Evolutionary conservation across 2,797 vertebrate species (phyloP).

Genomic region (Pangasius macronema): DNA sequence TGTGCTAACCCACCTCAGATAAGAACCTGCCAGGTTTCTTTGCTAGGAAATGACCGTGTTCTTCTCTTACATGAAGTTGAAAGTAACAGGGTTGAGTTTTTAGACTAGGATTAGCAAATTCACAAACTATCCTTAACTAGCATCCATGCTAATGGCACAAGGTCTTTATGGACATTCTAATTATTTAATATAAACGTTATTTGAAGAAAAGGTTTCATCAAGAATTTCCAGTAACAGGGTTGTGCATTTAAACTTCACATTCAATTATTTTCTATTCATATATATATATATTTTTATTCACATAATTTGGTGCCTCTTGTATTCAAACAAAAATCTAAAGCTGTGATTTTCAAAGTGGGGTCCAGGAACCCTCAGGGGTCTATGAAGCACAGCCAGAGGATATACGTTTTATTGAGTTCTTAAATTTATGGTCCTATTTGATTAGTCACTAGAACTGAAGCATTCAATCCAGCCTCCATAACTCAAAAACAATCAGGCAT

Average conservation of each 20-base stretch:
- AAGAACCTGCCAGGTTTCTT: neutral
- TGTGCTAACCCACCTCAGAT: neutral
- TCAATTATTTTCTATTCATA: neutral
- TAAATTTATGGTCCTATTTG: neutral
- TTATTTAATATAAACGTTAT: neutral
- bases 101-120: neutral
- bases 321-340: neutral
- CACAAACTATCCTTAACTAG: neutral
- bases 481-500: neutral
- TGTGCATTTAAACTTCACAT: neutral
- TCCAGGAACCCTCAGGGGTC: neutral
- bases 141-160: neutral
- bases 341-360: neutral
- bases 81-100: neutral
- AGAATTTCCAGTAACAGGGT: neutral
- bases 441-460: neutral
- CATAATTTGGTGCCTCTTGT: neutral
- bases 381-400: neutral
- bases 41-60: neutral
- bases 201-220: neutral
- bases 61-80: neutral
- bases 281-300: too few species aligned
- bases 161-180: neutral
- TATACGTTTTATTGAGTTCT: too few species aligned
- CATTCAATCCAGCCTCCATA: neutral